A percentile compares a stretch with the other conserved stretches of the same genome.
phyloP scores from a whole-genome alignment of 2,113 vertebrate genomes.

The Ceyx cyanopectus region DNA sequence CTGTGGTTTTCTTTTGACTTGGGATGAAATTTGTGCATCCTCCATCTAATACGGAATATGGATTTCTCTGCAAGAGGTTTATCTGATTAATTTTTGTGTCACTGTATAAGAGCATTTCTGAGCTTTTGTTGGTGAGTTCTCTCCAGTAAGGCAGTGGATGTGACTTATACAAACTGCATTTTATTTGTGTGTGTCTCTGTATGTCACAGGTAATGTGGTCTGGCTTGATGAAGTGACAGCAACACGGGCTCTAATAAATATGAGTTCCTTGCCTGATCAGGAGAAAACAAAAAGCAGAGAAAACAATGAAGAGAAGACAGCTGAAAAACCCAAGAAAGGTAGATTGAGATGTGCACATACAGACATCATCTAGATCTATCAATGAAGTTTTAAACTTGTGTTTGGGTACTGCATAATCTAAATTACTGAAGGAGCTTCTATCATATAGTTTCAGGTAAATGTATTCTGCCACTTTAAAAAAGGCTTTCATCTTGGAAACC shows the following conservation, averaged over 20 bases:
- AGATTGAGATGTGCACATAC: conserved; percentile 7
- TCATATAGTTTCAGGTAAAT: conserved; percentile 72
- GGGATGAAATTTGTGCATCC: background rate
- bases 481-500: conserved; percentile 76
- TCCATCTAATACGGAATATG: background rate
- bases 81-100: background rate
- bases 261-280: conserved; percentile 87
- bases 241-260: conserved; percentile 91
- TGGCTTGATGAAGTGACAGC: conserved; percentile 97
- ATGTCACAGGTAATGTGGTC: conserved; percentile 91
- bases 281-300: conserved; percentile 77
- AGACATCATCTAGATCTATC: background rate
- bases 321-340: conserved; percentile 83
- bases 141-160: background rate
- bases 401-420: conserved; percentile 44
- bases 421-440: conserved; percentile 73
- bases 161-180: background rate
- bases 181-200: conserved; percentile 40
- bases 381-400: conserved; percentile 12
- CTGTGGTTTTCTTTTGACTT: background rate
- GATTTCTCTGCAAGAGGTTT: background rate
- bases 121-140: background rate
- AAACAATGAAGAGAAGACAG: conserved; percentile 62
- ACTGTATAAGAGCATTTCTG: background rate
- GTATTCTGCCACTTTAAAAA: conserved; percentile 75